Conservation (phyloP, 1,140 invertebrate genomes). For the Heliconius himera region DNA sequence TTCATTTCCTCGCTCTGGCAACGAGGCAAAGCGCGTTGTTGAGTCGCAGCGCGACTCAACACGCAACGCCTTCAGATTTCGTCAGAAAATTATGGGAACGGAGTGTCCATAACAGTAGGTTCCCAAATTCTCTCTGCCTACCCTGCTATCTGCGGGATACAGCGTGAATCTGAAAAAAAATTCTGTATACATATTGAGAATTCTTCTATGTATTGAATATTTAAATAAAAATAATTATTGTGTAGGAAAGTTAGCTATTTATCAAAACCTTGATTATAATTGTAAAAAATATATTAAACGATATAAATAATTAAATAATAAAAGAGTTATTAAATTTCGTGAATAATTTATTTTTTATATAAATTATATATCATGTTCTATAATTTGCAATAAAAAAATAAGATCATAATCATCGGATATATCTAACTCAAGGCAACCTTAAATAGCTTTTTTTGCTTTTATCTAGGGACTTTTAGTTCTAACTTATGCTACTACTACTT, state of each 20-base stretch:
- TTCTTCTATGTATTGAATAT: not conserved
- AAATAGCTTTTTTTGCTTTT: not conserved
- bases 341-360: not conserved
- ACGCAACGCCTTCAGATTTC: no score
- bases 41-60: no score
- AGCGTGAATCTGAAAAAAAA: no score
- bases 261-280: not conserved
- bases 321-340: not conserved
- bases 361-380: not conserved
- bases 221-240: not conserved
- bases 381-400: not conserved
- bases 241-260: not conserved
- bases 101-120: no score
- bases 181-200: no score
- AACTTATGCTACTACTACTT: no score
- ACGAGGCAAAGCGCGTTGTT: no score
- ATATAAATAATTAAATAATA: not conserved
- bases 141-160: no score
- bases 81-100: no score
- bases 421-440: not conserved
- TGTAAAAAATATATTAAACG: not conserved
- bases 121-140: no score
- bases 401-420: not conserved
- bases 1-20: no score
- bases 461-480: not conserved